These are phyloP conservation scores for Atrina japonica DNA, from an alignment of 2,888 invertebrate species.

Conservation along the genomic window DNA sequence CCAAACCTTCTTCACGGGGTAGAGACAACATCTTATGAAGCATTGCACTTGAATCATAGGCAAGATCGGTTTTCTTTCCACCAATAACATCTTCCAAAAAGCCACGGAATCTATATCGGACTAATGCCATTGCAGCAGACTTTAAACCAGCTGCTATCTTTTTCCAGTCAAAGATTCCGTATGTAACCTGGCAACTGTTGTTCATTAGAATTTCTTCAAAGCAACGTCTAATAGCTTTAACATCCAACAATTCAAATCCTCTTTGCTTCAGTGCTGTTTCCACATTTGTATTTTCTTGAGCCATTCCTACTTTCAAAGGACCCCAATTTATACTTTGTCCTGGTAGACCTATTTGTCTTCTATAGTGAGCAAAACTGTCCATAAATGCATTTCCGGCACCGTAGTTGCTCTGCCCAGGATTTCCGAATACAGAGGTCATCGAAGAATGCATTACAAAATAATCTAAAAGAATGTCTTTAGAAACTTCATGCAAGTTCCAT, in stretches of 20 bases:
- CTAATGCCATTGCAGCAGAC: slow-evolving; percentile 3
- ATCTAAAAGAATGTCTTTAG: slow-evolving; percentile 55
- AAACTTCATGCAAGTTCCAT: slow-evolving; percentile 64
- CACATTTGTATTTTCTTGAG: neutral
- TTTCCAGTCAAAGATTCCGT: slow-evolving; percentile 29
- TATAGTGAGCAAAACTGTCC: slow-evolving; percentile 63
- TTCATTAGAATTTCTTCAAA: slow-evolving; percentile 5
- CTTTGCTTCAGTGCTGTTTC: neutral
- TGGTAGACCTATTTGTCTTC: slow-evolving; percentile 51
- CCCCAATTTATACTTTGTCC: slow-evolving; percentile 71
- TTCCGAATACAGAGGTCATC: slow-evolving; percentile 64
- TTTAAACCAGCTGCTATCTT: neutral
- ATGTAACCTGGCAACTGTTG: slow-evolving; percentile 11
- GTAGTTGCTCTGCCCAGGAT: slow-evolving; percentile 66
- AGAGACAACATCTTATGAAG: no score
- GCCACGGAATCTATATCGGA: slow-evolving; percentile 13
- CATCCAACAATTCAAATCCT: slow-evolving; percentile 10
- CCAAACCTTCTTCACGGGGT: slow-evolving; percentile 11
- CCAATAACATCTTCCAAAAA: slow-evolving; percentile 6
- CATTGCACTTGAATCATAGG: no score
- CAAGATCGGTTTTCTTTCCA: no score
- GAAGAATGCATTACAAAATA: slow-evolving; percentile 70
- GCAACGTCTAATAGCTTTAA: slow-evolving; percentile 7
- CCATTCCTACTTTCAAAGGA: slow-evolving; percentile 64
- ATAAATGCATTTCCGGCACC: slow-evolving; percentile 69